Conservation (phyloP, 2,888 invertebrate species). For the Hydraecia micacea region DNA sequence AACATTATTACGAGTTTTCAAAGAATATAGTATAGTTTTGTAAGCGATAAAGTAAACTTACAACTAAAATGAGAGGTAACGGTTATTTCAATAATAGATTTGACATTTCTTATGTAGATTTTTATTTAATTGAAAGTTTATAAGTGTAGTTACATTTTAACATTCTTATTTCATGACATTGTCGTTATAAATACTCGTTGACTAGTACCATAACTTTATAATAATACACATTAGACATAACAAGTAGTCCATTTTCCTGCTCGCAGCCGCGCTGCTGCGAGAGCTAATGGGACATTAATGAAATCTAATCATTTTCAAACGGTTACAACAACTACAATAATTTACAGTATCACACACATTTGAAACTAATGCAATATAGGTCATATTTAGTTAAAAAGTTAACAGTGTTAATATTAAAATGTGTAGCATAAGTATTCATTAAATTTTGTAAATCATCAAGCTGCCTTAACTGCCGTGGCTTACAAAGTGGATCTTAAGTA, state of each 20-base stretch:
- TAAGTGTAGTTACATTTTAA: conserved; percentile 86
- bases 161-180: conserved; percentile 82
- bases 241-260: conserved; percentile 53
- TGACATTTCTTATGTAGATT: conserved; percentile 81
- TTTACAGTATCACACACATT: conserved; percentile 71
- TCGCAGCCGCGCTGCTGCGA: conserved; percentile 58
- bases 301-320: conserved; percentile 58
- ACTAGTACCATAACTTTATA: conserved; percentile 83
- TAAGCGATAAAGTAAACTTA: conserved; percentile 4
- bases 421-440: conserved; percentile 63
- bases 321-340: conserved; percentile 67
- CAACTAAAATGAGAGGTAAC: conserved; percentile 40
- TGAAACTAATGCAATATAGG: conserved; percentile 64
- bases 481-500: conserved; percentile 59
- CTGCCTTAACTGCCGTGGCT: conserved; percentile 52
- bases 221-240: conserved; percentile 74
- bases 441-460: conserved; percentile 59
- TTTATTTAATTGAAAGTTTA: conserved; percentile 87
- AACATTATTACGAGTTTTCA: conserved; percentile 54
- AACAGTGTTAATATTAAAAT: conserved; percentile 70
- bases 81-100: conserved; percentile 81
- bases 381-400: conserved; percentile 61
- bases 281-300: conserved; percentile 55
- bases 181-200: conserved; percentile 87
- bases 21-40: conserved; percentile 6